These are phyloP conservation scores for Aphidius gifuensis DNA, from an alignment of 1,140 invertebrate species.

Conservation along the genomic window DNA sequence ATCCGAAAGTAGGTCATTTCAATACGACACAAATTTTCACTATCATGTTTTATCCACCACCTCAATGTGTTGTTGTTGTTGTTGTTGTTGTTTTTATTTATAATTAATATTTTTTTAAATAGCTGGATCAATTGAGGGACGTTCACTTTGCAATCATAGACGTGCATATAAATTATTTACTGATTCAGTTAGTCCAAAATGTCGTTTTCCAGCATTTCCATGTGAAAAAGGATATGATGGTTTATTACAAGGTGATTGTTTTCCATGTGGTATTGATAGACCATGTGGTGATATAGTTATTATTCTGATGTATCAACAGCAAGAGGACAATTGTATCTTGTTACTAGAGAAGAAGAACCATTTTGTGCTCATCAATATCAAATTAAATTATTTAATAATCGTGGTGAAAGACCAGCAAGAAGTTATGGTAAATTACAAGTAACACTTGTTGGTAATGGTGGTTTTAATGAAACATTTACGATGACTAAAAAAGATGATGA, in stretches of 20 bases:
- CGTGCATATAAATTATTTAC: conserved; percentile 91
- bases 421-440: conserved; percentile 83
- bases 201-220: conserved; percentile 83
- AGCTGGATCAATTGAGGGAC: conserved; percentile 76
- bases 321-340: conserved; percentile 77
- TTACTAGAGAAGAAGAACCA: conserved; percentile 87
- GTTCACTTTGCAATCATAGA: conserved; percentile 87
- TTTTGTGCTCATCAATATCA: conserved; percentile 91
- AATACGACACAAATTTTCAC: conserved; percentile 1
- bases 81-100: no score
- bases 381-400: conserved; percentile 74
- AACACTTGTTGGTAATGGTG: conserved; percentile 74
- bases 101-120: conserved; percentile 42
- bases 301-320: conserved; percentile 80
- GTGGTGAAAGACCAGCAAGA: conserved; percentile 60
- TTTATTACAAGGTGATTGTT: conserved; percentile 73
- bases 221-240: conserved; percentile 79
- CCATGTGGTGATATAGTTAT: conserved; percentile 89
- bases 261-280: conserved; percentile 62
- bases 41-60: neutral
- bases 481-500: conserved; percentile 82
- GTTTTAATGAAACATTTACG: conserved; percentile 83
- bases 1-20: conserved; percentile 40
- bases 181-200: conserved; percentile 85
- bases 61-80: no score